Conservation (phyloP, 2,797 vertebrate species). For the Columba guinea region DNA sequence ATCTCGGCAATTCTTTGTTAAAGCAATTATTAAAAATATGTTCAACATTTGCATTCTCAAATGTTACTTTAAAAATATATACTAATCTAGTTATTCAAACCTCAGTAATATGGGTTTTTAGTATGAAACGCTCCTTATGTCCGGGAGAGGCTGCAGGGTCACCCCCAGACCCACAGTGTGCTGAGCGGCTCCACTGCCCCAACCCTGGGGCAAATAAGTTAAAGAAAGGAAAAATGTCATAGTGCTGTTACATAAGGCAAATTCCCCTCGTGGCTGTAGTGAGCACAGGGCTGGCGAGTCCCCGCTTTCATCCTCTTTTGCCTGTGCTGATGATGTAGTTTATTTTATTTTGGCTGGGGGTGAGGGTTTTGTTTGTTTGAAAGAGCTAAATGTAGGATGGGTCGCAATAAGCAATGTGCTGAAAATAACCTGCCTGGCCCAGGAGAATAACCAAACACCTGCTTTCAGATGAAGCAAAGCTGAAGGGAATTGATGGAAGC, state of each 20-base stretch:
- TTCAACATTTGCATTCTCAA: rapidly evolving
- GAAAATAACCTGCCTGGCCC: background rate
- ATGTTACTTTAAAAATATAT: rapidly evolving
- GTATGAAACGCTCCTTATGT: rapidly evolving
- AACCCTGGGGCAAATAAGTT: background rate
- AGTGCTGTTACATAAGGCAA: rapidly evolving
- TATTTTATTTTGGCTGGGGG: background rate
- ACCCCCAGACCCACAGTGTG: rapidly evolving
- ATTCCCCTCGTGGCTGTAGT: rapidly evolving
- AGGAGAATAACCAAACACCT: rapidly evolving
- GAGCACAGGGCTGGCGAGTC: background rate
- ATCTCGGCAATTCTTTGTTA: rapidly evolving
- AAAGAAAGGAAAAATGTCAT: background rate
- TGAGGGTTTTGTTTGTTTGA: background rate
- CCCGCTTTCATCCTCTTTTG: background rate
- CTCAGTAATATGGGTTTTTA: rapidly evolving
- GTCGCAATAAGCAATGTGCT: background rate
- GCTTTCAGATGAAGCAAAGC: conserved; percentile 73
- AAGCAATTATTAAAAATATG: rapidly evolving
- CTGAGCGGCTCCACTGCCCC: background rate
- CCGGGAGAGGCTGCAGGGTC: rapidly evolving
- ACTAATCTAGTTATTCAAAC: rapidly evolving
- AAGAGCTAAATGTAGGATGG: background rate
- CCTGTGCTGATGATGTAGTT: background rate
- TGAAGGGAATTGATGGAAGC: conserved; percentile 91